phyloP scores from a whole-genome alignment of 2,888 invertebrate genomes.

The Urechis unicinctus region DNA sequence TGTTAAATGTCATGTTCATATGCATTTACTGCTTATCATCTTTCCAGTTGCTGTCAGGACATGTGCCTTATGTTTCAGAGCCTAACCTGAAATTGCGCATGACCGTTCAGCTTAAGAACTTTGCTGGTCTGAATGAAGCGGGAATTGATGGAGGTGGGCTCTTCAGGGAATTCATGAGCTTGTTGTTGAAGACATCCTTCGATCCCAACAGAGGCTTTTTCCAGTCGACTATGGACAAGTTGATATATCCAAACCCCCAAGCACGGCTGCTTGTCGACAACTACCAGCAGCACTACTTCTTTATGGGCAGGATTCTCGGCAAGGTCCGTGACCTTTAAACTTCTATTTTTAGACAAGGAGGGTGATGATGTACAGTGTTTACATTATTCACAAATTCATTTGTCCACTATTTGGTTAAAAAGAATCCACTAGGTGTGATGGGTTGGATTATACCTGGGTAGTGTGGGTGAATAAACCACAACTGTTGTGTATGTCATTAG shows the following conservation, averaged over 20 bases:
- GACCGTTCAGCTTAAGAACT: constrained; percentile 83
- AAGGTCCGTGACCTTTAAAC: constrained; percentile 58
- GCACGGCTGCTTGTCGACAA: constrained; percentile 75
- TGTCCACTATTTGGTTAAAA: too few species aligned
- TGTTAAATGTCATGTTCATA: too few species aligned
- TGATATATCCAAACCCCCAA: constrained; percentile 92
- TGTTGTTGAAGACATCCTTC: constrained; percentile 84
- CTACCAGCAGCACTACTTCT: constrained; percentile 84
- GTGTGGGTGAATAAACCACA: too few species aligned
- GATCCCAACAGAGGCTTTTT: constrained; percentile 96
- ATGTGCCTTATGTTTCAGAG: constrained; percentile 56
- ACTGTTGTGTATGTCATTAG: constrained; percentile 50
- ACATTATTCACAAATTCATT: too few species aligned
- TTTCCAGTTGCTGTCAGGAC: not conserved
- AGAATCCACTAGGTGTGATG: too few species aligned
- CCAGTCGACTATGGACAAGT: constrained; percentile 77
- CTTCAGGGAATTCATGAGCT: constrained; percentile 89
- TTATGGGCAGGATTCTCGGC: constrained; percentile 87
- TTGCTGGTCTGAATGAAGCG: constrained; percentile 85
- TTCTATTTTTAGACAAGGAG: too few species aligned
- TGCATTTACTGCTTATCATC: too few species aligned
- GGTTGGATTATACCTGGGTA: too few species aligned
- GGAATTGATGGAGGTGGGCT: constrained; percentile 97
- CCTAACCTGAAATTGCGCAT: constrained; percentile 79
- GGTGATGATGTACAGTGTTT: too few species aligned